These are phyloP conservation scores for Bradypodion pumilum DNA, from an alignment of 2,797 vertebrate species.

Conservation along the genomic window DNA sequence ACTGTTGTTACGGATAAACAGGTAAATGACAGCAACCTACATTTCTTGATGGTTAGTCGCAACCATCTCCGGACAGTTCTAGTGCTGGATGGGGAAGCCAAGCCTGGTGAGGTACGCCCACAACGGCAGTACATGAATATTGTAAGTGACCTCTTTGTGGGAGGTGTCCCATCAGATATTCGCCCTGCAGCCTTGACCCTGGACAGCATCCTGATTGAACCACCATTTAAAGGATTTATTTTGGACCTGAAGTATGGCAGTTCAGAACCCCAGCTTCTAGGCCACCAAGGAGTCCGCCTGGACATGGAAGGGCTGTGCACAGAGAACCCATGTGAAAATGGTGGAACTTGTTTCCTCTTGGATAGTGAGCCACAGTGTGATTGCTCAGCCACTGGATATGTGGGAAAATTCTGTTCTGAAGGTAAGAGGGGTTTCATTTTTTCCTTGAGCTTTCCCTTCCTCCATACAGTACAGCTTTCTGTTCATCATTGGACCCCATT, in stretches of 20 bases:
- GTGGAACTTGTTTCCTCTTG: constrained; percentile 90
- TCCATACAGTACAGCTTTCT: constrained; percentile 11
- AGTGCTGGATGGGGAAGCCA: constrained; percentile 87
- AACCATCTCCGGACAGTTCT: constrained; percentile 86
- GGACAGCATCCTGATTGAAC: constrained; percentile 83
- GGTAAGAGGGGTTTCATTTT: constrained; percentile 80
- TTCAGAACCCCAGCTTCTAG: constrained; percentile 87
- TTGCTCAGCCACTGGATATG: constrained; percentile 93
- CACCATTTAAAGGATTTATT: constrained; percentile 91
- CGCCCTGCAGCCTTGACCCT: constrained; percentile 88
- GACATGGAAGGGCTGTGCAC: constrained; percentile 92
- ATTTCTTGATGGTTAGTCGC: constrained; percentile 89
- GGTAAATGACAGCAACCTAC: constrained; percentile 93
- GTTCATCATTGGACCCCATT: neutral
- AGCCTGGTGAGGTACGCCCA: constrained; percentile 84
- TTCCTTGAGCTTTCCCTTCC: constrained; percentile 1
- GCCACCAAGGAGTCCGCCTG: constrained; percentile 87
- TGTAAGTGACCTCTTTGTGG: constrained; percentile 93
- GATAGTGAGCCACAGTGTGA: constrained; percentile 93
- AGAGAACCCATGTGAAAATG: constrained; percentile 95
- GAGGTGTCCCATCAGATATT: constrained; percentile 91
- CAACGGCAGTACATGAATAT: constrained; percentile 94
- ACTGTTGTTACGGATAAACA: constrained; percentile 82
- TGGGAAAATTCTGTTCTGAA: constrained; percentile 94
- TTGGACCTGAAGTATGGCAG: constrained; percentile 91